Conservation (phyloP, 2,113 vertebrate genomes). For the Mixornis gularis region DNA sequence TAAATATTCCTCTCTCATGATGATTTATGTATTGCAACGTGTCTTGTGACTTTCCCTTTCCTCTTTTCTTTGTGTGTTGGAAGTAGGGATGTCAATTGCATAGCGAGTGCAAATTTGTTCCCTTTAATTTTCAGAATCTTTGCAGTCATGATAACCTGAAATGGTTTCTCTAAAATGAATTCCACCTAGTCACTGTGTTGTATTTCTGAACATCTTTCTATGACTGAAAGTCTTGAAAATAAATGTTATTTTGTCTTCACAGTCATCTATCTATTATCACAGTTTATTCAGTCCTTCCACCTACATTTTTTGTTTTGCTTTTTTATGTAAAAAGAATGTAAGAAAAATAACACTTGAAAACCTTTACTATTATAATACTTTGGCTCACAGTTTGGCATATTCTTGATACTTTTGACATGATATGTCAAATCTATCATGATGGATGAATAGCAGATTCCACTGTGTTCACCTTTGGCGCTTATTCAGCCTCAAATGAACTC, state of each 20-base stretch:
- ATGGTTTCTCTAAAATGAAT: background rate
- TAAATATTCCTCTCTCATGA: background rate
- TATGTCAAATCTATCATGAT: background rate
- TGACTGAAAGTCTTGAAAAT: background rate
- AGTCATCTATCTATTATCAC: background rate
- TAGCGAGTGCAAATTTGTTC: background rate
- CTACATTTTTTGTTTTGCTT: background rate
- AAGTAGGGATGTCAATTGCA: background rate
- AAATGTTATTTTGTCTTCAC: background rate
- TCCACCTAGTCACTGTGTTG: background rate
- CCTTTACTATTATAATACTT: background rate
- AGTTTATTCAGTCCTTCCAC: background rate
- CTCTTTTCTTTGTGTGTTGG: background rate
- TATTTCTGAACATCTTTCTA: background rate
- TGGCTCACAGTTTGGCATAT: background rate
- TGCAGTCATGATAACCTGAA: background rate
- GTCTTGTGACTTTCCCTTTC: background rate
- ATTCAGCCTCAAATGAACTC: background rate
- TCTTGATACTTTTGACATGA: background rate
- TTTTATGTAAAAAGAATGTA: background rate
- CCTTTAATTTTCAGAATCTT: background rate
- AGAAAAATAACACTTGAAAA: background rate
- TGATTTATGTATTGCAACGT: background rate
- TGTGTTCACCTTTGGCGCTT: background rate
- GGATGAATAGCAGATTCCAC: background rate